phyloP scores from a whole-genome alignment of 2,888 invertebrate genomes.

The Esperia sulphurella region DNA sequence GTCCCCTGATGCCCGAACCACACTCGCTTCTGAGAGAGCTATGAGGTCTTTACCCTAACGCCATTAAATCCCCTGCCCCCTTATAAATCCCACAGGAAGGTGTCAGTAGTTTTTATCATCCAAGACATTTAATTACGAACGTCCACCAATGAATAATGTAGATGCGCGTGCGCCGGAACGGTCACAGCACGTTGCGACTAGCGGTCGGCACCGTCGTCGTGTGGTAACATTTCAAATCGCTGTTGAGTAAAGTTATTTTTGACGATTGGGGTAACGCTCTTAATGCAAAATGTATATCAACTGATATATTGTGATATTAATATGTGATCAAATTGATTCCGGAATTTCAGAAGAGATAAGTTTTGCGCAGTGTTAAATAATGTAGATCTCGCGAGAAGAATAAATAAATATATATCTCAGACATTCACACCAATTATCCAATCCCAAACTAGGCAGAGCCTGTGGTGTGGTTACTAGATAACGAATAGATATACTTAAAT shows the following conservation, averaged over 20 bases:
- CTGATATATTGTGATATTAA: too few relatives aligned
- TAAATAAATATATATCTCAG: too few relatives aligned
- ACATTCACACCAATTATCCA: too few relatives aligned
- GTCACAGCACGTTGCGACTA: constrained; percentile 66
- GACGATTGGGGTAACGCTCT: neutral
- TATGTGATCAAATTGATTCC: too few relatives aligned
- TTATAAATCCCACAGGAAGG: constrained; percentile 58
- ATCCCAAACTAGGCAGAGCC: too few relatives aligned
- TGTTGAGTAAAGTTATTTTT: neutral
- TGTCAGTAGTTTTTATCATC: constrained; percentile 60
- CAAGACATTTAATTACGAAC: constrained; percentile 67
- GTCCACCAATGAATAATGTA: constrained; percentile 71
- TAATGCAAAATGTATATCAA: too few relatives aligned
- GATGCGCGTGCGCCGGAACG: constrained; percentile 57
- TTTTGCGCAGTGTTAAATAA: too few relatives aligned
- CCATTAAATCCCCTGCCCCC: constrained; percentile 24
- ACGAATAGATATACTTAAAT: too few relatives aligned
- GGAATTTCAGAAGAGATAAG: too few relatives aligned
- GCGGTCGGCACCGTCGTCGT: constrained; percentile 47
- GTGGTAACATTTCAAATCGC: neutral
- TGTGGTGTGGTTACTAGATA: too few relatives aligned
- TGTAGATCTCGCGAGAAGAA: too few relatives aligned
- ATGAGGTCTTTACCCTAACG: constrained; percentile 8
- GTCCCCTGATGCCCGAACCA: too few relatives aligned
- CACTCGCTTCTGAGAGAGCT: neutral